phyloP scores from a whole-genome alignment of 2,113 vertebrate species.

The Alligator sinensis region DNA sequence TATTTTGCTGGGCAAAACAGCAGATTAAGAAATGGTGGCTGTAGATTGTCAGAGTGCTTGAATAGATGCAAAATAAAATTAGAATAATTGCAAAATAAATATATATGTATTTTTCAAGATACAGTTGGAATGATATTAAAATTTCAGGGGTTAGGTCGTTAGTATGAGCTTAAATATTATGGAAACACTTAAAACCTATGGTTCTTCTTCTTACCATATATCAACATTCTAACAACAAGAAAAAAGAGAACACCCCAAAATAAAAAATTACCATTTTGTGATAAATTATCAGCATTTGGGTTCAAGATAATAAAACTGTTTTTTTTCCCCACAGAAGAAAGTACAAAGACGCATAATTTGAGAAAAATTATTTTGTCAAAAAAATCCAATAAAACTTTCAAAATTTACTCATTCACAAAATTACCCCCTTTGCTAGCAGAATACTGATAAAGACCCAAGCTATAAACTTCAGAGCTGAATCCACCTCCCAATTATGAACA shows the following conservation, averaged over 20 bases:
- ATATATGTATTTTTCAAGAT: constrained; percentile 21
- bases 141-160: constrained; percentile 61
- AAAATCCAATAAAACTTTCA: constrained; percentile 48
- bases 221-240: constrained; percentile 41
- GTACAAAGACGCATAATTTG: constrained; percentile 29
- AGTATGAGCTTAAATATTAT: constrained; percentile 57
- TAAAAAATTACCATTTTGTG: constrained; percentile 66
- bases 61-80: constrained; percentile 31
- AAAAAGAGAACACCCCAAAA: constrained; percentile 50
- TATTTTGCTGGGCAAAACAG: constrained; percentile 11
- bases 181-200: constrained; percentile 59
- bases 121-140: constrained; percentile 61
- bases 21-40: constrained; percentile 44
- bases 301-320: constrained; percentile 45
- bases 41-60: constrained; percentile 3
- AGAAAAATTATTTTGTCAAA: constrained; percentile 56
- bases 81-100: constrained; percentile 24
- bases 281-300: constrained; percentile 39
- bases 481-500: neutral
- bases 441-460: neutral
- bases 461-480: neutral
- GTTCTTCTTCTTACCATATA: constrained; percentile 70
- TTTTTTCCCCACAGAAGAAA: neutral
- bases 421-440: neutral
- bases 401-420: constrained; percentile 48